These are phyloP conservation scores for Tryphoninae sp. DNA, from an alignment of 2,888 invertebrate species.

Conservation along the genomic window DNA sequence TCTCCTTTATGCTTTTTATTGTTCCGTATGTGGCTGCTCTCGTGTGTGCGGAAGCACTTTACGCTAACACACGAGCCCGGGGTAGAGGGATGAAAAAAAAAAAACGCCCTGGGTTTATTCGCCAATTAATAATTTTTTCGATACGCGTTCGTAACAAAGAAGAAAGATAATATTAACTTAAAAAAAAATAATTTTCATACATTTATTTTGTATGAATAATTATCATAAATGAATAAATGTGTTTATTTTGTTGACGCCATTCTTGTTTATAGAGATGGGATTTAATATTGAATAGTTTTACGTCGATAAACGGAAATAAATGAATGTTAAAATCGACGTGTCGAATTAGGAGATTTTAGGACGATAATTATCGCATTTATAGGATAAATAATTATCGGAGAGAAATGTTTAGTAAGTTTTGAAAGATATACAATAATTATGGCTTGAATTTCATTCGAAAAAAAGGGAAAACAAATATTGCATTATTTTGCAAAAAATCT, in stretches of 20 bases:
- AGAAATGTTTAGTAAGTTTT: too few relatives aligned
- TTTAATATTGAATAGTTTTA: too few relatives aligned
- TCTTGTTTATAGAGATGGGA: too few relatives aligned
- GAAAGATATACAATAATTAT: background rate
- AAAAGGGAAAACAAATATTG: background rate
- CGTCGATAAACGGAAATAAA: too few relatives aligned
- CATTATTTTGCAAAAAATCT: background rate
- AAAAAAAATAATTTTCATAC: background rate
- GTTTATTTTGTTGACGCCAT: too few relatives aligned
- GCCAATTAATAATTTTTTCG: constrained; percentile 5
- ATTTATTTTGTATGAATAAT: too few relatives aligned
- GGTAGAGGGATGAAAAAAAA: constrained; percentile 10
- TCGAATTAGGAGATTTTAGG: too few relatives aligned
- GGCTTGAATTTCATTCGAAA: background rate
- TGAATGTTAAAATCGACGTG: too few relatives aligned
- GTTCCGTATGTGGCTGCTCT: background rate
- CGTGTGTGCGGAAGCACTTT: constrained; percentile 42
- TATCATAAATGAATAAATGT: too few relatives aligned
- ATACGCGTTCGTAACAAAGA: background rate
- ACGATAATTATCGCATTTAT: too few relatives aligned
- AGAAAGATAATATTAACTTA: background rate
- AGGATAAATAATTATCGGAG: too few relatives aligned
- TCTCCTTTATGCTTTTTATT: constrained; percentile 5
- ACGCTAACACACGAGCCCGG: background rate
- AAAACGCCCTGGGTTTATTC: background rate